Conservation (phyloP, 37 sponge, comb jelly and placozoan genomes). For the Dysidea cf. avara region DNA sequence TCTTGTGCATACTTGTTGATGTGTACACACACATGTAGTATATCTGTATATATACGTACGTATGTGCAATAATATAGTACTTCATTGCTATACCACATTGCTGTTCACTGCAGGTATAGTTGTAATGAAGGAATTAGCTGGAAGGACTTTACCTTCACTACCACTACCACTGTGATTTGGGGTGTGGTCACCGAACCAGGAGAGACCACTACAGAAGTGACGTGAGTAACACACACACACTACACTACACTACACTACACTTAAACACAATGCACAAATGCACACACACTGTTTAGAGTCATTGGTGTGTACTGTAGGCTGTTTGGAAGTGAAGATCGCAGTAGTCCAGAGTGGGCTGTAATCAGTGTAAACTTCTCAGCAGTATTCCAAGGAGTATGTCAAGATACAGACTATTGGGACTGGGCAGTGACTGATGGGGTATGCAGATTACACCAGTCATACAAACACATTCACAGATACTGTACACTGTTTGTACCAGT, state of each 20-base stretch:
- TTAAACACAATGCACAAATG: too few species aligned
- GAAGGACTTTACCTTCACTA: constrained; percentile 58
- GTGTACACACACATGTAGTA: too few species aligned
- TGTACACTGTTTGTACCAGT: too few species aligned
- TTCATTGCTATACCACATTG: too few species aligned
- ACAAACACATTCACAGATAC: too few species aligned
- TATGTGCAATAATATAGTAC: too few species aligned
- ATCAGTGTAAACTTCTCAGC: constrained; percentile 57
- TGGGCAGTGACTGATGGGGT: constrained; percentile 72
- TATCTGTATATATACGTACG: too few species aligned
- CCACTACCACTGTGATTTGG: constrained; percentile 29
- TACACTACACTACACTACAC: too few species aligned
- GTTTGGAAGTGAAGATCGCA: constrained; percentile 34
- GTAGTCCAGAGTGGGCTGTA: constrained; percentile 50
- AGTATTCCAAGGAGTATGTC: constrained; percentile 35
- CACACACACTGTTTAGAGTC: too few species aligned
- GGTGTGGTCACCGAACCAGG: constrained; percentile 95
- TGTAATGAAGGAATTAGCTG: constrained; percentile 90
- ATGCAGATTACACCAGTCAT: too few species aligned
- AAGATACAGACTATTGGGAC: constrained; percentile 40
- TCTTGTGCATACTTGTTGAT: too few species aligned
- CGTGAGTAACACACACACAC: constrained; percentile 52
- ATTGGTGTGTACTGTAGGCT: constrained; percentile 28
- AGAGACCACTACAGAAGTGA: constrained; percentile 76
- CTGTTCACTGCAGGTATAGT: too few species aligned